Evolutionary conservation across 2,113 vertebrate species (phyloP), one percentile per base, ranked within the genome.

Genomic region (Apteryx mantelli): DNA sequence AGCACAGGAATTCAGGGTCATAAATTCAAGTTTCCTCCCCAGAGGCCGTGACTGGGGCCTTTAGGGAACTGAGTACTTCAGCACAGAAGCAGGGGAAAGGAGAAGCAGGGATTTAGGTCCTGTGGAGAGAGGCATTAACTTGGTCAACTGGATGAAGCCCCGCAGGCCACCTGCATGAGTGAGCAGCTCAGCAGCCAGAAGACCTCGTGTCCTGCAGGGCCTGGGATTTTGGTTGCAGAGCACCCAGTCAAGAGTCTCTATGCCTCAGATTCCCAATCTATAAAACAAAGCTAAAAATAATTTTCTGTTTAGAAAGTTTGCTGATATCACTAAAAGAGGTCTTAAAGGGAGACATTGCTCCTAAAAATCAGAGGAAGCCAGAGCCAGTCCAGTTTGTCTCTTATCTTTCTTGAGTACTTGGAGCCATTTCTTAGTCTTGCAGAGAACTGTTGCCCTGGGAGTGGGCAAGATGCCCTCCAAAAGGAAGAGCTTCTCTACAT

Each of bases 231-330:
- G 40, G 20, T 36, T 11, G 13, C 68, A 84, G 26, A 91, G 7
- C 16, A 69, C 60, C 25, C 1, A 1, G 7, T 0, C 22, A 6
- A 66, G 32, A 46, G 2, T 4, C 26, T 42, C 40, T 0, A 0
- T 46, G 38, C n/a, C 46, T 79, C 84, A 8, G 28, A 36, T 92
- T 34, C 53, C 42, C 75, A 6, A 34, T 16, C 52, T 88, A 20
- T 44, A 36, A 91, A 89, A 3, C 25, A 79, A 80, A 91, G 7
- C 36, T 84, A 34, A 78, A 71, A 4, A 18, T 3, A 0, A 5
- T 53, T 48, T 63, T 26, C n/a, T 81, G 46, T 40, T 55, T 48
- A 52, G 56, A 55, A 71, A 64, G 53, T 28, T 36, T 82, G 34
- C 30, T 36, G 8, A 25, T 30, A 52, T 5, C 11, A 11, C 0